Conservation (phyloP, 2,888 invertebrate genomes). For the Argynnis bischoffii region DNA sequence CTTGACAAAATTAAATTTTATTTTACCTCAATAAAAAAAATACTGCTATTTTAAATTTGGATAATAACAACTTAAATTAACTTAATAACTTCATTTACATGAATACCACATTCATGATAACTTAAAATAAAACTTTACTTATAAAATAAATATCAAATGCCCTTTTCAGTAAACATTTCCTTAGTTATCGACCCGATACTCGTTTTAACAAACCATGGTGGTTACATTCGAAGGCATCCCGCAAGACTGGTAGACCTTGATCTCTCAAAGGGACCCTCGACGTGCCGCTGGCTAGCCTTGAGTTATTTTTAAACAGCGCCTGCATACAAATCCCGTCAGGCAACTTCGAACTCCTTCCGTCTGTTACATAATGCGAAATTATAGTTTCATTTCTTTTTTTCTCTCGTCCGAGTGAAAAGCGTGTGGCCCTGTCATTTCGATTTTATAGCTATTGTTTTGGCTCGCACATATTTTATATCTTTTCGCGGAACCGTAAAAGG, state of each 20-base stretch:
- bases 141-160: conserved; percentile 1
- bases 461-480: conserved; percentile 77
- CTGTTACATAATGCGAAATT: conserved; percentile 80
- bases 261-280: conserved; percentile 76
- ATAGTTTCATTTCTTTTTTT: conserved; percentile 70
- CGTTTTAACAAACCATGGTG: conserved; percentile 54
- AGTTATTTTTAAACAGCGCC: conserved; percentile 77
- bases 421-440: conserved; percentile 79
- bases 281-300: conserved; percentile 72
- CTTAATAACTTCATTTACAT: too few relatives aligned
- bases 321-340: conserved; percentile 74
- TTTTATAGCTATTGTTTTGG: conserved; percentile 79
- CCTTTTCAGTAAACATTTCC: conserved; percentile 35
- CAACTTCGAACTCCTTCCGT: conserved; percentile 78
- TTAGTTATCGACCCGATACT: conserved; percentile 44
- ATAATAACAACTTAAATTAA: too few relatives aligned
- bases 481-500: conserved; percentile 79
- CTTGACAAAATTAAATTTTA: too few relatives aligned
- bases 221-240: conserved; percentile 66
- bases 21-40: too few relatives aligned
- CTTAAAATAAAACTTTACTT: too few relatives aligned
- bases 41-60: too few relatives aligned
- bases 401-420: conserved; percentile 60
- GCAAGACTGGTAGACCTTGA: conserved; percentile 78
- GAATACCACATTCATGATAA: too few relatives aligned